Base-by-base conservation (phyloP, 2,797 vertebrate species). In the Enteromius afrohamiltoni region DNA sequence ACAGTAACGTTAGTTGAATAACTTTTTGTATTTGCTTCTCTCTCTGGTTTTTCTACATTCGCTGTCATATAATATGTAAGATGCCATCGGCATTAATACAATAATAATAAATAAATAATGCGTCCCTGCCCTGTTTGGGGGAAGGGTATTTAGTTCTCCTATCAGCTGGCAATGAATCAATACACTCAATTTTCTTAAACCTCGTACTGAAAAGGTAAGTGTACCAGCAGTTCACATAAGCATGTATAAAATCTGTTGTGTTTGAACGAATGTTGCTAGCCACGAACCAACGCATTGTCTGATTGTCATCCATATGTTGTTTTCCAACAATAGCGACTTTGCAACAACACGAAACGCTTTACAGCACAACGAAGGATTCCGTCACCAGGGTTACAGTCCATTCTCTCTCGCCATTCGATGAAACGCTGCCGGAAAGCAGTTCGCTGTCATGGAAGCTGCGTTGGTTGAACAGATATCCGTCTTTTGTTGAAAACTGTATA, bases 361-460 rank as follows among this genome's bases (percentile, higher is more conserved):
- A 87, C 90, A 91, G 37, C 74, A 86, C 0, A 14, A 3, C 17
- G 45, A 58, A 81, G 85, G 67, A 65, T 62, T 65, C 6, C 16
- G 92, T 94, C 89, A 26, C 92, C 88, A 21, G 0, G 91, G 91
- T 64, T 90, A 81, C 91, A 10, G 29, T 29, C 0, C 13, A 85
- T 83, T 23, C 16, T 4, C 29, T 11, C 9, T 75, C 19, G 26
- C 55, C 77, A 93, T 95, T 93, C 93, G 93, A 47, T 88, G 0
- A 1, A 29, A 5, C 0, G 1, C 5, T 91, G 86, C 92, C 95
- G 93, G 86, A 95, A 95, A 95, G 88, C 76, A 79, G 3, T 55
- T 37, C n/a, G 21, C 34, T 55, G 9, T 67, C 78, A 55, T 75
- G 79, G 74, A 80, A 80, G 85, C 76, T 26, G 11, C 85, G 79